Base-by-base conservation (phyloP, 2,113 vertebrate genomes). In the Okapia johnstoni region DNA sequence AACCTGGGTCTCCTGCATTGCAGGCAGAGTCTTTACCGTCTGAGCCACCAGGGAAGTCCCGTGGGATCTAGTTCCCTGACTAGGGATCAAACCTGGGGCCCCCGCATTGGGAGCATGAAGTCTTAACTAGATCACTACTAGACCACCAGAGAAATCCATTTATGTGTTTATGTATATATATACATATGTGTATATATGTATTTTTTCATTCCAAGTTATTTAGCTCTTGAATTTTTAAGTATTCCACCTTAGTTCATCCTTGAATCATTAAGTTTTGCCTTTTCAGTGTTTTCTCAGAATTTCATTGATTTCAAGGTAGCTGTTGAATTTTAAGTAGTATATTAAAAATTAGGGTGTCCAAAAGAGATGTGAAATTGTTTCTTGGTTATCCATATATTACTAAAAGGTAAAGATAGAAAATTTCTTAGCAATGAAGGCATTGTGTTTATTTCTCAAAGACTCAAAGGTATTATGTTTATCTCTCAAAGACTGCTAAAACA, bases 221-320 rank as follows among this genome's bases (percentile, higher is more conserved):
- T 92, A 89, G 86, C 12, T 90, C 28, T 93, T 93, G 55, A 95
- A 36, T 85, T 25, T 46, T 95, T 70, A 95, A 91, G 16, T 86
- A 28, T 60, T 61, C 17, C 52, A 28, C 36, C 76, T 55, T 90
- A 88, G 30, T 88, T 66, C 30, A 70, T 52, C 46, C 25, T 93
- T 48, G 19, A 90, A 85, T 80, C 36, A 85, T 80, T 88, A 63
- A 48, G 92, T 85, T 90, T 76, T 84, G 55, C 12, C 13, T 55
- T 94, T 92, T 85, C 19, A 80, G 2, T 81, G 73, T 96, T 81
- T 61, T 23, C 40, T 52, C 52, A 79, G 33, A 9, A 85, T 48
- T 93, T 88, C 28, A 63, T 16, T 85, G 60, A 95, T 63, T 97
- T 97, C 9, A 63, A 93, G 48, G 28, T 76, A 81, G 76, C 43